Evolutionary conservation across 2,113 vertebrate species (phyloP).

Genomic region (Prolemur simus): DNA sequence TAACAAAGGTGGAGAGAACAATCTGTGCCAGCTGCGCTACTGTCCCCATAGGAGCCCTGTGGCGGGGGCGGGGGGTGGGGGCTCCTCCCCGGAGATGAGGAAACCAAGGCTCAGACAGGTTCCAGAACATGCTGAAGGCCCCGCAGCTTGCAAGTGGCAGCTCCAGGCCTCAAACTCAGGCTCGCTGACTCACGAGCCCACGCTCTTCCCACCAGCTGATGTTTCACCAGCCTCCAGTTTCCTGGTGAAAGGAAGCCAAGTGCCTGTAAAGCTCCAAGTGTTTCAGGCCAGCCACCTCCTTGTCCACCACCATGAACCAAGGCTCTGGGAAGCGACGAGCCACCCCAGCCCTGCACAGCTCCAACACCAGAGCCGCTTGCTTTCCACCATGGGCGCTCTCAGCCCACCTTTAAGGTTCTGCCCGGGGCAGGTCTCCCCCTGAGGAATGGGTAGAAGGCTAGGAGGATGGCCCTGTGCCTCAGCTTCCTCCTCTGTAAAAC

Average conservation of each 20-base stretch:
- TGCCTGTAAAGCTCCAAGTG: neutral
- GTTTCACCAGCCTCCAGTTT: neutral
- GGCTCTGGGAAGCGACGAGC: neutral
- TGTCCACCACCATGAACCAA: neutral
- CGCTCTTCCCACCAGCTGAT: neutral
- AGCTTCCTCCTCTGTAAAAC: slow-evolving; percentile 2
- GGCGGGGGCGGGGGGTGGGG: neutral
- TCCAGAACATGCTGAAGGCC: neutral
- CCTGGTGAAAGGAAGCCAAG: neutral
- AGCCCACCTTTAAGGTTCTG: neutral
- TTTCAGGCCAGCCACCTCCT: neutral
- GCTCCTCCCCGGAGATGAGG: neutral
- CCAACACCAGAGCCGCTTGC: neutral
- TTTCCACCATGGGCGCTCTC: neutral
- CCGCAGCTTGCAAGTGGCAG: neutral
- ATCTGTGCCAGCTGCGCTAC: neutral
- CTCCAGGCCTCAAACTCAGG: neutral
- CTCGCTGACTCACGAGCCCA: neutral
- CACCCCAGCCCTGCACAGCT: no score
- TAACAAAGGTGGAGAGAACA: neutral
- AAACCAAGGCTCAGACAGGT: neutral
- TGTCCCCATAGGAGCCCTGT: neutral
- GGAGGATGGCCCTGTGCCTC: neutral
- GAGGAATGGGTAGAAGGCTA: neutral
- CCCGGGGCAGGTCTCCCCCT: neutral